These are phyloP conservation scores for Sepiola atlantica DNA, from an alignment of 2,888 invertebrate genomes.

Conservation along the genomic window DNA sequence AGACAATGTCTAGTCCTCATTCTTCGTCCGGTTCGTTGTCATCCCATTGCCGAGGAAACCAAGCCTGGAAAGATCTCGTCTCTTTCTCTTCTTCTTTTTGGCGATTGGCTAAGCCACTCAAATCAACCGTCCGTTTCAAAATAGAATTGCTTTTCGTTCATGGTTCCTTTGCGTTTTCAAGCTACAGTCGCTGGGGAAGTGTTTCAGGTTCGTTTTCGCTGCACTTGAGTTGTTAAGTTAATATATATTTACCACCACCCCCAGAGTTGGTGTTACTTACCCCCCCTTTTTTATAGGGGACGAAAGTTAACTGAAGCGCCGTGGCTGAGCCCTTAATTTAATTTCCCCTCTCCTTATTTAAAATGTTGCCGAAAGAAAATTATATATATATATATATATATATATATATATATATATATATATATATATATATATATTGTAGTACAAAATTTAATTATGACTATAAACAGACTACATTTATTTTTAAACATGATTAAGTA, in stretches of 20 bases:
- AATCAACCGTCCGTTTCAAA: neutral
- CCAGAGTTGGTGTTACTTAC: no score
- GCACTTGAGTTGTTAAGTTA: neutral
- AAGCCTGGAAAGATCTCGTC: neutral
- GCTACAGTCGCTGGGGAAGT: neutral
- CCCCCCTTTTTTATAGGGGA: no score
- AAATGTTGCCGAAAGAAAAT: no score
- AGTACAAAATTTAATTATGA: no score
- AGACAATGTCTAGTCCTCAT: neutral
- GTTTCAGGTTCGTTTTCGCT: neutral
- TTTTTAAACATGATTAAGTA: no score
- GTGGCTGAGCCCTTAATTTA: no score
- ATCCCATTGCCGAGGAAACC: neutral
- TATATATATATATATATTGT: no score
- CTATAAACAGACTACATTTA: no score
- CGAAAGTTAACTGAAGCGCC: no score
- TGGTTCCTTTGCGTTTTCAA: neutral
- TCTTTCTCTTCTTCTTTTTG: neutral
- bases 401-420: no score
- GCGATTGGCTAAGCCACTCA: neutral
- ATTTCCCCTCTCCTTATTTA: no score
- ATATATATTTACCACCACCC: neutral
- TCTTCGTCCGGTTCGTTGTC: neutral
- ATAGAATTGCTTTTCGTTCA: neutral
- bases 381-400: no score